Percentiles rank a stretch among this genome's conserved stretches.
phyloP scores from a whole-genome alignment of 2,113 vertebrate genomes.

The Bos indicus region DNA sequence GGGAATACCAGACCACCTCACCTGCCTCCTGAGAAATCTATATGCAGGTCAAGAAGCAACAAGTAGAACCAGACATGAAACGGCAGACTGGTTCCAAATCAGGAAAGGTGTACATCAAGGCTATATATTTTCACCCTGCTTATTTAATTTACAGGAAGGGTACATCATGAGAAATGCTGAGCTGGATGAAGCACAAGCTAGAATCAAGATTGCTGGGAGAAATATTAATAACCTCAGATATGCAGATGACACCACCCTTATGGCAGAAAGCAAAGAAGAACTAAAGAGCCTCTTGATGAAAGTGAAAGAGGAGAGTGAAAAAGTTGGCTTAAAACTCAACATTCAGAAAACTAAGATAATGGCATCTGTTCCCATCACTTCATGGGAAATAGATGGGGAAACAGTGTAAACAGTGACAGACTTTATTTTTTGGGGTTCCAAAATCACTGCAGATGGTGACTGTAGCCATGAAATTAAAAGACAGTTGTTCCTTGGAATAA shows the following conservation, averaged over 20 bases:
- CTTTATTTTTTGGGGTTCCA: accelerated
- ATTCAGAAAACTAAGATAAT: not conserved
- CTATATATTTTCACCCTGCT: not conserved
- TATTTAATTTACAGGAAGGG: not conserved
- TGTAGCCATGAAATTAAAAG: not conserved
- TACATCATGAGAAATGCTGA: not conserved
- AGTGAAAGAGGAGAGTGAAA: not conserved
- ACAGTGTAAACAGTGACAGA: not conserved
- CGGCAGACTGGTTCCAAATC: not conserved
- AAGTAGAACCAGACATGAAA: not conserved
- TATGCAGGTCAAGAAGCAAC: not conserved
- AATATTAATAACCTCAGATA: not conserved
- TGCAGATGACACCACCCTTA: not conserved
- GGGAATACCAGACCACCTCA: not conserved
- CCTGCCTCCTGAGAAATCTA: not conserved
- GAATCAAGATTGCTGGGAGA: not conserved
- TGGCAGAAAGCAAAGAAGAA: not conserved
- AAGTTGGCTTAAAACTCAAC: not conserved
- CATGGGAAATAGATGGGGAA: not conserved
- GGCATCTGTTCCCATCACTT: not conserved
- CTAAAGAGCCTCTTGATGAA: not conserved
- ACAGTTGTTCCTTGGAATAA: not conserved
- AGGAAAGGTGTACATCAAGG: not conserved
- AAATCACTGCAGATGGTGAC: not conserved
- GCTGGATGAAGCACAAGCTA: not conserved